Percentiles rank a stretch among this genome's conserved stretches.
Conservation (phyloP, 92 coral and sea anemone genomes). For the Porites rus region DNA sequence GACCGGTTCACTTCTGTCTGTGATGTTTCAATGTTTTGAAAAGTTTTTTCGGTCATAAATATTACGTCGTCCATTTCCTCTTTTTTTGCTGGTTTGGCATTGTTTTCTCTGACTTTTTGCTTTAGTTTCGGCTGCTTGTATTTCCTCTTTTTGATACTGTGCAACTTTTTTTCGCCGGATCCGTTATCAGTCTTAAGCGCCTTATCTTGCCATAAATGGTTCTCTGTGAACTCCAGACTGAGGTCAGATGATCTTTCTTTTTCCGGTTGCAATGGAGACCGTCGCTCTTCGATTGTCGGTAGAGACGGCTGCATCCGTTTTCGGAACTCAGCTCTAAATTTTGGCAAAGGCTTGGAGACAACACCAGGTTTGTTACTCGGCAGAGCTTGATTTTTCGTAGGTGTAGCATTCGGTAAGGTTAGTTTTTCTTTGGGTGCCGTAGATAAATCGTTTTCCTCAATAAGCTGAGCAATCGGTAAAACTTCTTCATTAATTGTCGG, state of each 20-base stretch:
- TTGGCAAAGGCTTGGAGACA: background rate
- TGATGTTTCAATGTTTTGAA: background rate
- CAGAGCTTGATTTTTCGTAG: slow-evolving; percentile 10
- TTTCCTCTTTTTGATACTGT: background rate
- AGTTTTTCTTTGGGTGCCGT: background rate
- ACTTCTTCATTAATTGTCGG: background rate
- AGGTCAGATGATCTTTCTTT: background rate
- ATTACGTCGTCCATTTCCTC: no score
- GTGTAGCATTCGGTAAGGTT: background rate
- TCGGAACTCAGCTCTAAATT: background rate
- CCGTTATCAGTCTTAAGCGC: background rate
- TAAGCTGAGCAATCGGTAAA: background rate
- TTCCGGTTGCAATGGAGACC: background rate
- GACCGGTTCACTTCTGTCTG: background rate
- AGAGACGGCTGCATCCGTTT: slow-evolving; percentile 13
- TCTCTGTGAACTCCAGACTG: background rate
- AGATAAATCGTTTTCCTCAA: background rate
- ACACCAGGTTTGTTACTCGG: slow-evolving; percentile 7
- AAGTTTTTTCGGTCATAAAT: background rate
- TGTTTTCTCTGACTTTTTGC: background rate
- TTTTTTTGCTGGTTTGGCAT: background rate
- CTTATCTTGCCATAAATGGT: background rate
- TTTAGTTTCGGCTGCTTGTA: background rate
- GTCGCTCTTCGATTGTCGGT: slow-evolving; percentile 13
- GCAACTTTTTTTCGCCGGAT: background rate